Evolutionary conservation across 2,888 invertebrate genomes (phyloP).

Genomic region (Ryuthela nishihirai): DNA sequence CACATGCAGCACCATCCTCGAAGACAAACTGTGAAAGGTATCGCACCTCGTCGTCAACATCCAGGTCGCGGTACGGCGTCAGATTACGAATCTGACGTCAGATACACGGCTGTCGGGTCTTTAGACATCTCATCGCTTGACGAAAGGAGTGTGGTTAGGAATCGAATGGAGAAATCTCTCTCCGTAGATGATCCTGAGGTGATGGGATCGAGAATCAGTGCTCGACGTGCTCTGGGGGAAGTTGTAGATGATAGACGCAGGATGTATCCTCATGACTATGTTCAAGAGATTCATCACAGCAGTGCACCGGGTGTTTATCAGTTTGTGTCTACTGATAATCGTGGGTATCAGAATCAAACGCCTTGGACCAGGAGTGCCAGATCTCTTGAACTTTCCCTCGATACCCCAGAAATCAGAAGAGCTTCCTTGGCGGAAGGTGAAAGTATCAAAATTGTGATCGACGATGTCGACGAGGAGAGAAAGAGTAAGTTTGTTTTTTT

Average conservation of each 20-base stretch:
- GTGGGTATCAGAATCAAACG: slow-evolving; percentile 48
- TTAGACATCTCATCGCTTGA: background rate
- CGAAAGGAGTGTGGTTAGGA: background rate
- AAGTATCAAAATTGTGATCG: slow-evolving; percentile 87
- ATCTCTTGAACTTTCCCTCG: slow-evolving; percentile 39
- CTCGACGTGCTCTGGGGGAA: background rate
- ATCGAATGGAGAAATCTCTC: background rate
- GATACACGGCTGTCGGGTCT: slow-evolving; percentile 8
- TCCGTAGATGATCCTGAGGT: background rate
- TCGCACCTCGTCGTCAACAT: too few relatives aligned
- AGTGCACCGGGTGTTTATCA: background rate
- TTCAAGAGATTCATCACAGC: background rate
- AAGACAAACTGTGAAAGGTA: too few relatives aligned
- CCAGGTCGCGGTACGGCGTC: slow-evolving; percentile 6
- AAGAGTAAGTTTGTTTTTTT: background rate
- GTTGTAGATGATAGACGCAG: background rate
- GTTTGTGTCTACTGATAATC: background rate
- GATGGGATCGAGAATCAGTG: background rate
- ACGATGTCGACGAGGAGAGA: slow-evolving; percentile 67
- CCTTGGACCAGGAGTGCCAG: slow-evolving; percentile 53
- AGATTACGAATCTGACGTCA: slow-evolving; percentile 2
- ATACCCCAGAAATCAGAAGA: slow-evolving; percentile 23
- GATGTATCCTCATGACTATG: background rate
- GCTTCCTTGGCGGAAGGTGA: slow-evolving; percentile 75
- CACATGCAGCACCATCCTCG: background rate